Evolutionary conservation across 1,140 invertebrate species (phyloP), one percentile per base, ranked within the genome.

Genomic region (Pogonognathellus flavescens): DNA sequence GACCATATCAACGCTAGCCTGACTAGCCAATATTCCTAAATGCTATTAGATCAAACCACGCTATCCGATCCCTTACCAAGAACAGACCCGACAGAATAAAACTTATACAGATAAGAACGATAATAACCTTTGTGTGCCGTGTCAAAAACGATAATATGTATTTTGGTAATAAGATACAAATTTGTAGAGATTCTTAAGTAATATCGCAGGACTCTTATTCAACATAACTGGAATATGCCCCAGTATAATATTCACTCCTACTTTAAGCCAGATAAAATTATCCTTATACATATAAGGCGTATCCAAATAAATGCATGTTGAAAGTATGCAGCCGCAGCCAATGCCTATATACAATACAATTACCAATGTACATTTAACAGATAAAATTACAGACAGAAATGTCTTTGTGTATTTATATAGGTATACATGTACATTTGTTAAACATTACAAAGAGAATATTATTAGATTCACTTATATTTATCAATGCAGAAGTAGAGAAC

Each of bases 141-240:
- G 60, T 25, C 60, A 66, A 20, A 6, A 41, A 41, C 31, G 31
- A 1, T 41, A 66, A 13, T 13, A 66, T 16, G 20, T 66, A 66
- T 22, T 66, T 66, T 13, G 60, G 22, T 66, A 66, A 66, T 66
- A 66, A 66, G 60, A 66, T 22, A 66, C 60, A 66, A 66, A 66
- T 66, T 66, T 18, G 60, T 18, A 66, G n/a, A n/a, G n/a, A n/a
- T n/a, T n/a, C n/a, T n/a, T n/a, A 25, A 22, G 20, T 59, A 59
- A 14, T n/a, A 20, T 66, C 11, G 4, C 18, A 66, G 13, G n/a
- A 18, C 55, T n/a, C 14, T 14, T 13, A 14, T 59, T 59, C 6
- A n/a, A 59, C n/a, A n/a, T n/a, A n/a, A n/a, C n/a, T n/a, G n/a
- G n/a, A n/a, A n/a, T n/a, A n/a, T n/a, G n/a, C n/a, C n/a, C n/a